Evolutionary conservation across 2,113 vertebrate genomes (phyloP), one percentile per base, ranked within the genome.

Genomic region (Psilopsiagon aymara): DNA sequence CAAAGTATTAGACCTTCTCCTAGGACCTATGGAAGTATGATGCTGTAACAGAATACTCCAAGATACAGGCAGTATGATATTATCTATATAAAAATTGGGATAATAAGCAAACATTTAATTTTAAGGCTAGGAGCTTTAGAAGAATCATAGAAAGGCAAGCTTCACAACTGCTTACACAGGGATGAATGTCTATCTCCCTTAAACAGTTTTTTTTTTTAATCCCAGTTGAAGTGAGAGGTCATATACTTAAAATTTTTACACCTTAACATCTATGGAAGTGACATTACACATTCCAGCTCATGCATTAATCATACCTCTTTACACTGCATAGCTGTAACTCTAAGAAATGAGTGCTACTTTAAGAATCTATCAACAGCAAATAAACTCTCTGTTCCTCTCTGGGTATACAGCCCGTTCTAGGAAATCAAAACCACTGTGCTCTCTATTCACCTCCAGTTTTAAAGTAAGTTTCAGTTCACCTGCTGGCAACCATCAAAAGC

Each of bases 291-390:
- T 95, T 91, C 70, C 78, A 69, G 24, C 41, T 92, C 67, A 85
- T 79, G 47, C 44, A 88, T 95, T 93, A 95, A 87, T 80, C 70
- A 89, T 73, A 82, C 2, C 10, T 76, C 57, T 94, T 95, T 94
- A 77, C 68, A 82, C 33, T 66, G 31, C 18, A 74, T 52, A 82
- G 8, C 21, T 85, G n/a, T 64, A 90, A 66, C 43, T 70, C n/a
- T 57, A 62, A 73, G 35, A 91, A 90, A 82, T 9, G 1, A 88
- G 29, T 66, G 9, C 23, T 70, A 31, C 47, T 84, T 87, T 19
- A 85, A 80, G 92, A 82, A 73, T 71, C 31, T 46, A 24, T 39
- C 66, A 81, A 71, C 43, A 77, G 31, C 17, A 80, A 91, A 84
- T 59, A 66, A 23, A 7, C 5, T 19, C 7, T 73, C 67, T 73